phyloP scores from a whole-genome alignment of 2,113 vertebrate species.

The Nothoprocta pentlandii region DNA sequence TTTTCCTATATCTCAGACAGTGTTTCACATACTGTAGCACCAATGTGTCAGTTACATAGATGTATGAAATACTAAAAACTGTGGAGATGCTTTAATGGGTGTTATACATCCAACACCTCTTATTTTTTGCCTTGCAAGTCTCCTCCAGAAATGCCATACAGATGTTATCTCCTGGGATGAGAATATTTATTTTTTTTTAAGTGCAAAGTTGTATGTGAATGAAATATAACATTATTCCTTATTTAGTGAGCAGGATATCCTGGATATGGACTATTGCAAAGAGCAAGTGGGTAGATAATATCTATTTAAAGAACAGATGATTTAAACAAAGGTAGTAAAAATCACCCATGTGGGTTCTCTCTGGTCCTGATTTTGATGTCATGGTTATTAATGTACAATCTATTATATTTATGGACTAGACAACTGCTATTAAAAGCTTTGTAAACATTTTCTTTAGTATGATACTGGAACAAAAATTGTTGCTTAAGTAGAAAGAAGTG shows the following conservation, averaged over 20 bases:
- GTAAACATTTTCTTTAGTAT: background rate
- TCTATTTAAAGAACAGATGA: slow-evolving; percentile 15
- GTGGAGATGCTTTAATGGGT: background rate
- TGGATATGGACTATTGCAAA: slow-evolving; percentile 14
- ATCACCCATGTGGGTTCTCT: background rate
- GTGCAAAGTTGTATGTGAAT: background rate
- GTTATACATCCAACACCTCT: background rate
- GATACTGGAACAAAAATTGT: background rate
- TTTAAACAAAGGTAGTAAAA: slow-evolving; percentile 51
- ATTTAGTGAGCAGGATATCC: slow-evolving; percentile 53
- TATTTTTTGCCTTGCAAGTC: background rate
- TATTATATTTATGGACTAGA: background rate
- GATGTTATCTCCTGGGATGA: background rate
- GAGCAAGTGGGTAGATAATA: slow-evolving; percentile 27
- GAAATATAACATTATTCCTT: slow-evolving; percentile 2
- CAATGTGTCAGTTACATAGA: background rate
- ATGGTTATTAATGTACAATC: background rate
- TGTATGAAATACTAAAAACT: background rate
- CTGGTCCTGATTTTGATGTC: background rate
- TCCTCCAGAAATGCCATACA: background rate
- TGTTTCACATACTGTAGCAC: background rate
- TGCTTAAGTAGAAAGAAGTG: background rate
- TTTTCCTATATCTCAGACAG: accelerated
- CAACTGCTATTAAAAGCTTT: background rate
- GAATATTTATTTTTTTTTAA: slow-evolving; percentile 23